A percentile compares a stretch with the other conserved stretches of the same genome.
Evolutionary conservation across 2,797 vertebrate species (phyloP).

Genomic region (Columba guinea): DNA sequence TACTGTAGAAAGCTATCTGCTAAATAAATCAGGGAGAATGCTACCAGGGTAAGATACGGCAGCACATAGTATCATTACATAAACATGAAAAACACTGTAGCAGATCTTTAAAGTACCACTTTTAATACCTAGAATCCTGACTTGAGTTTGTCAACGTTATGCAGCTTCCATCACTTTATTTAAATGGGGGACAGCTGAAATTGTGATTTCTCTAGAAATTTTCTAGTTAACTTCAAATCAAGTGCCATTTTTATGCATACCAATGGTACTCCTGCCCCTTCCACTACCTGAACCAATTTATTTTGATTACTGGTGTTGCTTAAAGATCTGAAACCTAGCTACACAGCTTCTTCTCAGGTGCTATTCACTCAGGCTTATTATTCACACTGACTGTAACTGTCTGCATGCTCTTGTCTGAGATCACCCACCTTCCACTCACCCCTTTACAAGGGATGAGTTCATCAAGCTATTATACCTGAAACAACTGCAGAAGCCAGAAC

Average conservation of each 20-base stretch:
- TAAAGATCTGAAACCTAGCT: not conserved
- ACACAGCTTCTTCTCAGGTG: not conserved
- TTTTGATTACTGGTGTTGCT: not conserved
- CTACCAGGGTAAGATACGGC: not conserved
- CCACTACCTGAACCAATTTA: not conserved
- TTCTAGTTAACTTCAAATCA: not conserved
- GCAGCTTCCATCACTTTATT: not conserved
- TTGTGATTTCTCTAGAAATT: not conserved
- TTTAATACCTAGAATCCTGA: not conserved
- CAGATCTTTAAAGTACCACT: not conserved
- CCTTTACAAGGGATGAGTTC: rapidly evolving
- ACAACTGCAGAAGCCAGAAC: not conserved
- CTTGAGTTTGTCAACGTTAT: not conserved
- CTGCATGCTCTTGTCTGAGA: rapidly evolving
- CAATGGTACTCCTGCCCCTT: not conserved
- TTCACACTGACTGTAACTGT: not conserved
- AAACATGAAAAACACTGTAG: not conserved
- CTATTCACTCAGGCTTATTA: not conserved
- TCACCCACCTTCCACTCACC: not conserved
- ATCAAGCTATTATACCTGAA: not conserved
- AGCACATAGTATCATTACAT: rapidly evolving
- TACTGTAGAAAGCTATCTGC: not conserved
- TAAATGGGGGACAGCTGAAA: not conserved
- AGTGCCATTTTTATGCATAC: not conserved
- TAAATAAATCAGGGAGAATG: not conserved